Evolutionary conservation across 1,140 invertebrate species (phyloP), one percentile per base, ranked within the genome.

Genomic region (Achatina immaculata): DNA sequence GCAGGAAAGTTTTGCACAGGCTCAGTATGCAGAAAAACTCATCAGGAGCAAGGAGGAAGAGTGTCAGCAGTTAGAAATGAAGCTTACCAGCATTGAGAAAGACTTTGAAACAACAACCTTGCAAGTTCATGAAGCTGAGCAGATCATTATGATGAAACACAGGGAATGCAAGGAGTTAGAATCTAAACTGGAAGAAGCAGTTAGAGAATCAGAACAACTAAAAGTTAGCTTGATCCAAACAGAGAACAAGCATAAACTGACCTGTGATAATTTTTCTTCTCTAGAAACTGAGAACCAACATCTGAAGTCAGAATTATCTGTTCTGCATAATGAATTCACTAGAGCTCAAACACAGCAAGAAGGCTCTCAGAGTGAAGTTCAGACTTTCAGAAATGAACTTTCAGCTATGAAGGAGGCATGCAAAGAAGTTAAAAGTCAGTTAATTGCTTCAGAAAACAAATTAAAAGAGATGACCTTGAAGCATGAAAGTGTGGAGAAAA

Each of bases 161-260:
- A 42, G 62, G 40, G 78, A 80, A 38, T 55, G 36, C 24, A 71
- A 48, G 38, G 0, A 38, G 2, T 21, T 68, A 34, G 24, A 69
- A 36, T 69, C 78, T 80, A 84, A 81, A 80, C 80, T 86, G 68
- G 82, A 79, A n/a, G 81, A 58, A 40, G 62, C 83, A 40, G 81
- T 80, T 65, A 78, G 81, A n/a, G 68, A 83, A 40, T 51, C 77
- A 36, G 72, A 77, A n/a, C 77, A 80, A 38, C 43, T 81, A 28
- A 65, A 80, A 83, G 45, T 68, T 65, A 42, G 31, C 72, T 34
- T 83, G 21, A 14, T 24, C 16, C 24, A 72, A 66, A 79, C 81
- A 43, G 55, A 81, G 40, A 68, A 83, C 28, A 66, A 80, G 48
- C 55, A 81, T 58, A 66, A 83, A 74, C 24, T 82, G 45, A 1